Evolutionary conservation across 2,888 invertebrate genomes (phyloP).

Genomic region (Leptinotarsa haldemani): DNA sequence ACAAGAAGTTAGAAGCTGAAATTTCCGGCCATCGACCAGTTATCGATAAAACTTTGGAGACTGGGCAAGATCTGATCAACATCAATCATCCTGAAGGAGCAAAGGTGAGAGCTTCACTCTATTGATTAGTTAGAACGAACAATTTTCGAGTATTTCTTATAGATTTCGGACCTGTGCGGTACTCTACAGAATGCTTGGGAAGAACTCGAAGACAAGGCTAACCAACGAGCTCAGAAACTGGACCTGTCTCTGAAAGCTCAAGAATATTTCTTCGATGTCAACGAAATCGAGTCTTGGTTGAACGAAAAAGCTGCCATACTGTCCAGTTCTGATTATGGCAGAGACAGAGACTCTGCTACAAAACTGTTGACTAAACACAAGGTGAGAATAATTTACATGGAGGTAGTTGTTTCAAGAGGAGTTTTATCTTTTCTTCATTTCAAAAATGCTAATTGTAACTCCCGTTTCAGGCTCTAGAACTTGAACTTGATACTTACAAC

Average conservation of each 20-base stretch:
- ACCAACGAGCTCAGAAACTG: constrained; percentile 79
- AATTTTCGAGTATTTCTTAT: constrained; percentile 23
- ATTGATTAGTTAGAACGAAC: neutral
- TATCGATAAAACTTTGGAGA: constrained; percentile 84
- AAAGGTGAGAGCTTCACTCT: constrained; percentile 69
- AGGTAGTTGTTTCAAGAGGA: no score
- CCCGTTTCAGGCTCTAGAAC: constrained; percentile 78
- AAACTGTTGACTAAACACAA: constrained; percentile 95
- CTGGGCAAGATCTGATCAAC: constrained; percentile 80
- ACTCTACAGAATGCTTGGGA: constrained; percentile 81
- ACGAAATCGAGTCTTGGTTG: constrained; percentile 93
- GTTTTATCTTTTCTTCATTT: no score
- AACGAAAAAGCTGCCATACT: constrained; percentile 87
- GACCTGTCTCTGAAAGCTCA: constrained; percentile 90
- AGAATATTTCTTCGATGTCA: constrained; percentile 91
- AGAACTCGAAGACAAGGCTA: constrained; percentile 77
- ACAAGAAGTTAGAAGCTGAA: constrained; percentile 92
- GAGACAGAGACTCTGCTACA: constrained; percentile 90
- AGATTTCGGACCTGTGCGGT: constrained; percentile 81
- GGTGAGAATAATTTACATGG: constrained; percentile 65
- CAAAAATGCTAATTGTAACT: neutral
- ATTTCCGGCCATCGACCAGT: constrained; percentile 87
- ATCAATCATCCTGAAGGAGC: constrained; percentile 84
- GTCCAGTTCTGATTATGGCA: constrained; percentile 86
- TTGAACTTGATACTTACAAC: constrained; percentile 91